Conservation (phyloP, 1,140 invertebrate genomes). For the Zophobas morio region DNA sequence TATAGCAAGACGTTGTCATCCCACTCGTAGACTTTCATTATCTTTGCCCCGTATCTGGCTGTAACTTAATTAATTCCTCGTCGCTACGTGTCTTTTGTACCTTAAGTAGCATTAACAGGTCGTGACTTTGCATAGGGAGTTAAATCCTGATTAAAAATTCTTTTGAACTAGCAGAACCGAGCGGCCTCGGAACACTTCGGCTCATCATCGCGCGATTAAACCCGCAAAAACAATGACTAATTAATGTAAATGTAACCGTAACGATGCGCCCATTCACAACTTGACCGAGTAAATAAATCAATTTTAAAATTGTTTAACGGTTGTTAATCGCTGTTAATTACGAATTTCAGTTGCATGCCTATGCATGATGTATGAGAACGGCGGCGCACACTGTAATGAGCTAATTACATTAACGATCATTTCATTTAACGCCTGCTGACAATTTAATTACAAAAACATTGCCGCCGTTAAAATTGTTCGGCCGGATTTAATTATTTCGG, state of each 20-base stretch:
- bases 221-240: background rate
- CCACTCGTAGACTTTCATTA: conserved; percentile 56
- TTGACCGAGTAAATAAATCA: conserved; percentile 12
- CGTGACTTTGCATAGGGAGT: conserved; percentile 59
- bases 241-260: background rate
- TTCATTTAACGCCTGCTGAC: conserved; percentile 38
- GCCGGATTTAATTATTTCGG: conserved; percentile 28
- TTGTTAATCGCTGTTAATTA: conserved; percentile 36
- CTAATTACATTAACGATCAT: conserved; percentile 43
- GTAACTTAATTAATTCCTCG: conserved; percentile 62
- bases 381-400: conserved; percentile 24
- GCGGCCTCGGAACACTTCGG: too few relatives aligned
- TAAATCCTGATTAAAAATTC: conserved; percentile 40
- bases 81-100: conserved; percentile 62
- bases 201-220: too few relatives aligned
- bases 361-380: conserved; percentile 30
- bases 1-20: conserved; percentile 40
- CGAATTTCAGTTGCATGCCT: conserved; percentile 29
- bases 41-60: conserved; percentile 57
- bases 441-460: conserved; percentile 42
- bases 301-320: conserved; percentile 31
- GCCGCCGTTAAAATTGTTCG: conserved; percentile 20
- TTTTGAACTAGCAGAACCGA: background rate
- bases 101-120: conserved; percentile 62
- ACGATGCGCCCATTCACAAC: background rate